Conservation (phyloP, 2,113 vertebrate species). For the Syngnathus scovelli region DNA sequence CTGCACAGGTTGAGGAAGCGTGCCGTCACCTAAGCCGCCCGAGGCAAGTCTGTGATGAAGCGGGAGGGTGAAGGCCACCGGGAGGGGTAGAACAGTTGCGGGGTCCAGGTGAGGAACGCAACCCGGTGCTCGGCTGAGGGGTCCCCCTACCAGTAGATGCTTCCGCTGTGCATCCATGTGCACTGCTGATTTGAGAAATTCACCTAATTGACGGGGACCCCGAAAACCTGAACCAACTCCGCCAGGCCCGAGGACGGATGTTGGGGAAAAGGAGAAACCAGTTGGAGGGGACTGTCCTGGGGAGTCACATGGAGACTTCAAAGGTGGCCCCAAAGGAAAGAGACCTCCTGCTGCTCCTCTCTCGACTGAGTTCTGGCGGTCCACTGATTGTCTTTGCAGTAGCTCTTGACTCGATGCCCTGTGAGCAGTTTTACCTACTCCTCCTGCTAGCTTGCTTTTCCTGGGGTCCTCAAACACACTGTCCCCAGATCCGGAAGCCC, state of each 20-base stretch:
- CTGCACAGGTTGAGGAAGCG: slow-evolving; percentile 77
- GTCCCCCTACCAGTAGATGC: slow-evolving; percentile 71
- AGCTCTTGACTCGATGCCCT: slow-evolving; percentile 82
- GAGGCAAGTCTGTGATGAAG: slow-evolving; percentile 75
- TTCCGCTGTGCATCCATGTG: slow-evolving; percentile 89
- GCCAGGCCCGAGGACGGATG: slow-evolving; percentile 57
- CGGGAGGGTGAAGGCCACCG: slow-evolving; percentile 65
- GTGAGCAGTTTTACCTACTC: slow-evolving; percentile 72
- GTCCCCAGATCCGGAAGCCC: slow-evolving; percentile 35
- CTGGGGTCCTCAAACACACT: slow-evolving; percentile 78
- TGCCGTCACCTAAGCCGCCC: slow-evolving; percentile 57
- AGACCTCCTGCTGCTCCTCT: slow-evolving; percentile 56
- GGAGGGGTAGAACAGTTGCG: slow-evolving; percentile 57
- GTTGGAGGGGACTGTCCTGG: slow-evolving; percentile 87
- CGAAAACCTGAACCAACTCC: slow-evolving; percentile 68
- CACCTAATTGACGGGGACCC: slow-evolving; percentile 87
- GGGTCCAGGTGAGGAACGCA: slow-evolving; percentile 78
- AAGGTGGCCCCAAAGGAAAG: slow-evolving; percentile 62
- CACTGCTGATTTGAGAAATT: slow-evolving; percentile 91
- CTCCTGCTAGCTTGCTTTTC: slow-evolving; percentile 72
- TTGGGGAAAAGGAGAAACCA: slow-evolving; percentile 84
- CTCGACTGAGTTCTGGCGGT: slow-evolving; percentile 91
- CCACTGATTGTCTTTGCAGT: slow-evolving; percentile 83
- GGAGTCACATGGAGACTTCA: slow-evolving; percentile 82
- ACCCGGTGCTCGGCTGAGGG: slow-evolving; percentile 59